Base-by-base conservation (phyloP, 2,888 invertebrate species). In the Parascotia fuliginaria region DNA sequence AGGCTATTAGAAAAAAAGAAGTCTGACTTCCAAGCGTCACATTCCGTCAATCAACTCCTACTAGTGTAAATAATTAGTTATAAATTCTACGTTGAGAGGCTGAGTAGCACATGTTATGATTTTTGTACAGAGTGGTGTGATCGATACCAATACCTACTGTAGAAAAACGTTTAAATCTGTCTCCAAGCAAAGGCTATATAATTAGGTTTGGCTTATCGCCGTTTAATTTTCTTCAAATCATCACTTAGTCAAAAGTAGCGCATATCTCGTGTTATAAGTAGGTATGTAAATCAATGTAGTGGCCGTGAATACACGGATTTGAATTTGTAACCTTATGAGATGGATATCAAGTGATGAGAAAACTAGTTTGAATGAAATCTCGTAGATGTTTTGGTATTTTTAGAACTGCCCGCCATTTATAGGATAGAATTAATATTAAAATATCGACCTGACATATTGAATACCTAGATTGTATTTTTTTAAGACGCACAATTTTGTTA, bases 231-330 rank as follows among this genome's bases (percentile, higher is more conserved):
- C n/a, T n/a, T n/a, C n/a, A n/a, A n/a, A n/a, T n/a, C n/a, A n/a
- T n/a, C 9, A 32, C 5, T 9, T 29, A 29, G 11, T 3, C 5
- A 19, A 19, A 19, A 3, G 19, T 19, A 19, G 5, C 19, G 19
- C 19, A 19, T 19, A 5, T 41, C 47, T 5, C 42, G 36, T 44
- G 16, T 50, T 47, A 49, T 43, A 24, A 14, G 7, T 24, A 24
- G 24, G 24, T 58, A 70, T 58, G 47, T 38, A 54, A 72, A 61
- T 55, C 27, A 47, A 42, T 55, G 50, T 47, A 40, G 34, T 40
- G 65, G 39, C 66, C 67, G 51, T 65, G 60, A 65, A 53, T 57
- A 58, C 40, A 50, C 69, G 65, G 60, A 66, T 62, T 65, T 69
- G 24, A n/a, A n/a, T n/a, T n/a, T 36, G 53, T 57, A 46, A 50